These are phyloP conservation scores for Formica selysi DNA, from an alignment of 1,140 invertebrate genomes.

Conservation along the genomic window DNA sequence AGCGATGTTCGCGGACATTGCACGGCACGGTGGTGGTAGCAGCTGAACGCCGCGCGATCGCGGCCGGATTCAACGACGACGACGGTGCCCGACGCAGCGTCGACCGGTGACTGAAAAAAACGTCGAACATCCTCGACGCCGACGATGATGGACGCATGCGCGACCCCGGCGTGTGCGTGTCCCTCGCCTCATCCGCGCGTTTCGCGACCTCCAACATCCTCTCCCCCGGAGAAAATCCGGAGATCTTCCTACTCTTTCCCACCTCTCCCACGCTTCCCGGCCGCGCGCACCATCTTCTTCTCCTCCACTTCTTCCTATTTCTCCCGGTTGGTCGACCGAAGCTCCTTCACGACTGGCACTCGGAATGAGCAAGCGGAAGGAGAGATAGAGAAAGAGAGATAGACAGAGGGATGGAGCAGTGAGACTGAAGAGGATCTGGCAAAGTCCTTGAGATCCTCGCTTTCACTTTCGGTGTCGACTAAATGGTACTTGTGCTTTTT, in stretches of 20 bases:
- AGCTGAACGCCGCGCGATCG: constrained; percentile 68
- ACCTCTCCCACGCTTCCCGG: constrained; percentile 3
- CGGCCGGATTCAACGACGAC: constrained; percentile 62
- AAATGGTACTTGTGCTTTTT: constrained; percentile 43
- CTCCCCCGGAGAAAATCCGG: constrained; percentile 60
- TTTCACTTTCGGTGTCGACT: constrained; percentile 56
- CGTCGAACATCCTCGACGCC: constrained; percentile 80
- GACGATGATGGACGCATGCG: constrained; percentile 78
- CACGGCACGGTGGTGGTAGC: constrained; percentile 26
- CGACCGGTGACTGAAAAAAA: constrained; percentile 85
- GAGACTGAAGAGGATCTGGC: constrained; percentile 22
- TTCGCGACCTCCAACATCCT: constrained; percentile 70
- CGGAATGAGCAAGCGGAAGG: constrained; percentile 43
- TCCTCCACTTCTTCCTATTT: background rate
- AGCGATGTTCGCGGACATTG: background rate
- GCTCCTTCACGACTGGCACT: constrained; percentile 37
- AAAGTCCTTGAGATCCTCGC: constrained; percentile 63
- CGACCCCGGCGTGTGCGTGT: constrained; percentile 61
- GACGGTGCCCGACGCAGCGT: constrained; percentile 83
- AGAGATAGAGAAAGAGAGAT: constrained; percentile 16
- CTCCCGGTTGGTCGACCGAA: background rate
- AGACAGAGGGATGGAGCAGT: background rate
- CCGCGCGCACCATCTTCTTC: background rate
- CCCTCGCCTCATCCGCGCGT: constrained; percentile 55
- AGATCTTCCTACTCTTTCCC: constrained; percentile 64